phyloP scores from a whole-genome alignment of 2,888 invertebrate species.

The Nysson spinosus region DNA sequence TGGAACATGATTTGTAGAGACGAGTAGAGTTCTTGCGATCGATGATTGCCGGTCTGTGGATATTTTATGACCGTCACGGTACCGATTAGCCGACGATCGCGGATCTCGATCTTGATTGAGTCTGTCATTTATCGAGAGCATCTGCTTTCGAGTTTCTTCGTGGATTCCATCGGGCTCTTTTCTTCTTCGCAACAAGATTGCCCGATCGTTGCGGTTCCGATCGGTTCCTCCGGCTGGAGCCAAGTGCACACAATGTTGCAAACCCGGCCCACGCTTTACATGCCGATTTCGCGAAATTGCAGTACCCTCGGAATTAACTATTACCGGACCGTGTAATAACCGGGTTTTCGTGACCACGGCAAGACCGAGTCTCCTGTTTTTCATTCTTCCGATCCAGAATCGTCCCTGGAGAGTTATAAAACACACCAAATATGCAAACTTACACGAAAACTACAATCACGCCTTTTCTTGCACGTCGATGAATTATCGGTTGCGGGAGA shows the following conservation, averaged over 20 bases:
- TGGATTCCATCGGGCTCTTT: constrained; percentile 36
- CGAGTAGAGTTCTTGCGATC: too few species aligned
- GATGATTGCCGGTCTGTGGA: too few species aligned
- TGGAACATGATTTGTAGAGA: too few species aligned
- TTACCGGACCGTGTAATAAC: constrained; percentile 33
- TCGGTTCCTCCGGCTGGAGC: constrained; percentile 13
- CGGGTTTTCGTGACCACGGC: constrained; percentile 42
- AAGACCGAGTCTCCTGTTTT: constrained; percentile 37
- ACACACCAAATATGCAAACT: constrained; percentile 37
- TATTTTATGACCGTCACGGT: too few species aligned
- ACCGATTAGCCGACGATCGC: neutral
- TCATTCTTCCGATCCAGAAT: constrained; percentile 12
- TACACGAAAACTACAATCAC: constrained; percentile 15
- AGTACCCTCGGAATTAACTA: constrained; percentile 39
- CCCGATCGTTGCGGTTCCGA: constrained; percentile 1
- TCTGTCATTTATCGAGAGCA: neutral
- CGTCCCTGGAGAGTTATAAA: constrained; percentile 15
- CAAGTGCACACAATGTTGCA: constrained; percentile 30
- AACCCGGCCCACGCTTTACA: constrained; percentile 38
- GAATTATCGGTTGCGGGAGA: too few species aligned
- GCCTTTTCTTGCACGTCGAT: too few species aligned
- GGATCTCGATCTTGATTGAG: neutral
- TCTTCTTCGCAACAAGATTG: constrained; percentile 21
- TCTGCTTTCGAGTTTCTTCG: constrained; percentile 12
- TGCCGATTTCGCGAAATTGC: constrained; percentile 48